These are phyloP conservation scores for Anorthoa munda DNA, from an alignment of 2,888 invertebrate genomes.

Conservation along the genomic window DNA sequence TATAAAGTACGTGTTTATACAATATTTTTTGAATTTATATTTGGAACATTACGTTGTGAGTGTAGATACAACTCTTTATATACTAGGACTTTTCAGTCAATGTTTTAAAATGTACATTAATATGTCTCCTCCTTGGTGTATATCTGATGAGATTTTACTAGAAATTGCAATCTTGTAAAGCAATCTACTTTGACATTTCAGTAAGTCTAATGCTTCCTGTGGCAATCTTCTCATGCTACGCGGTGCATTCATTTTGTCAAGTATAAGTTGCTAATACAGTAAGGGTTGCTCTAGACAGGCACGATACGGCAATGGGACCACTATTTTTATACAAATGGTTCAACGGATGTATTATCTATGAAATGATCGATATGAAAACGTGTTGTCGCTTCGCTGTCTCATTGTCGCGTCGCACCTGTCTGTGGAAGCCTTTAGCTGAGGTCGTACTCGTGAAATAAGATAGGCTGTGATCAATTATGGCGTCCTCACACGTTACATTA, in stretches of 20 bases:
- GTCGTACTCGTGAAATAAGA: slow-evolving; percentile 46
- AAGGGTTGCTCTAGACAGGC: background rate
- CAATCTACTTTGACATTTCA: background rate
- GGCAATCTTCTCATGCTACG: background rate
- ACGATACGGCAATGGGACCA: background rate
- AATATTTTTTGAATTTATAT: too few relatives aligned
- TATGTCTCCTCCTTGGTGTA: background rate
- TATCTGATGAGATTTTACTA: background rate
- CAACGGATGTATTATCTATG: background rate
- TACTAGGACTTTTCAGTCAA: too few relatives aligned
- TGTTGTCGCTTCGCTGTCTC: background rate
- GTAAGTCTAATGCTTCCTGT: background rate
- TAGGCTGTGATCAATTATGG: slow-evolving; percentile 41
- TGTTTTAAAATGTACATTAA: too few relatives aligned
- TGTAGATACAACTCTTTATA: too few relatives aligned
- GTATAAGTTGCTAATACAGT: background rate
- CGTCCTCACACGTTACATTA: slow-evolving; percentile 29
- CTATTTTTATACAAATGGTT: background rate
- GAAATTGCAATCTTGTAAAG: background rate
- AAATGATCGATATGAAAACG: too few relatives aligned
- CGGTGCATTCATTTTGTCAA: background rate
- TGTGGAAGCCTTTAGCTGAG: slow-evolving; percentile 9
- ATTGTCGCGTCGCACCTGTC: background rate
- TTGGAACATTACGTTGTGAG: too few relatives aligned
- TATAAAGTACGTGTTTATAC: too few relatives aligned